A percentile compares a stretch with the other conserved stretches of the same genome.
These are phyloP conservation scores for Isoperla grammatica DNA, from an alignment of 2,888 invertebrate species.

Conservation along the genomic window DNA sequence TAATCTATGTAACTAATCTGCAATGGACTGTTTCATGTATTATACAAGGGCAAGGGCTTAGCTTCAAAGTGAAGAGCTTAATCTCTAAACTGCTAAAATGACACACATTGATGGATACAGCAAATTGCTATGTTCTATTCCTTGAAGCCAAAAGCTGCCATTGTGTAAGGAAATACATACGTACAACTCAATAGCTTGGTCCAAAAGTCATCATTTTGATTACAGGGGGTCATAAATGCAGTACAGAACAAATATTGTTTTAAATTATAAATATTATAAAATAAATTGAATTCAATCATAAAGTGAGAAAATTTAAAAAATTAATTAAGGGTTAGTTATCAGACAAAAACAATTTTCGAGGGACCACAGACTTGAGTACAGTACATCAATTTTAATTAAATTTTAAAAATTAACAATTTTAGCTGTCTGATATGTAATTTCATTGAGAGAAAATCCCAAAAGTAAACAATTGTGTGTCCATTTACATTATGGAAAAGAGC, in stretches of 20 bases:
- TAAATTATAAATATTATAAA: not conserved
- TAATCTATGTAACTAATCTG: slow-evolving; percentile 25
- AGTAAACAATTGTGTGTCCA: no score
- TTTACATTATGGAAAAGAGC: no score
- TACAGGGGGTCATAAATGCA: slow-evolving; percentile 9
- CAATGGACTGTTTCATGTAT: slow-evolving; percentile 22
- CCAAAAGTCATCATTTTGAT: slow-evolving; percentile 20
- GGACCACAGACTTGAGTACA: no score
- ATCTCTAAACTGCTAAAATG: slow-evolving; percentile 11
- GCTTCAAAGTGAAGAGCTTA: slow-evolving; percentile 10
- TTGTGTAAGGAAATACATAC: slow-evolving; percentile 10
- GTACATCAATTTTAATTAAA: no score
- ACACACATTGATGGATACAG: slow-evolving; percentile 17
- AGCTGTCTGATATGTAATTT: slow-evolving; percentile 22
- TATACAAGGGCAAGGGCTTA: slow-evolving; percentile 22
- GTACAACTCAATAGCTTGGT: slow-evolving; percentile 25
- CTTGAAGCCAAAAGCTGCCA: slow-evolving; percentile 27
- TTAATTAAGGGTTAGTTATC: no score
- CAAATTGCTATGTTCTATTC: slow-evolving; percentile 22
- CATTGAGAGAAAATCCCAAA: no score
- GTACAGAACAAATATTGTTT: not conserved
- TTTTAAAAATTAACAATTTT: slow-evolving; percentile 3
- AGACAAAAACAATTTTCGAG: no score
- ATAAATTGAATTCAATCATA: not conserved
- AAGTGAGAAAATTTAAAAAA: no score